Evolutionary conservation across 2,888 invertebrate genomes (phyloP).

Genomic region (Argyra leucocephala): DNA sequence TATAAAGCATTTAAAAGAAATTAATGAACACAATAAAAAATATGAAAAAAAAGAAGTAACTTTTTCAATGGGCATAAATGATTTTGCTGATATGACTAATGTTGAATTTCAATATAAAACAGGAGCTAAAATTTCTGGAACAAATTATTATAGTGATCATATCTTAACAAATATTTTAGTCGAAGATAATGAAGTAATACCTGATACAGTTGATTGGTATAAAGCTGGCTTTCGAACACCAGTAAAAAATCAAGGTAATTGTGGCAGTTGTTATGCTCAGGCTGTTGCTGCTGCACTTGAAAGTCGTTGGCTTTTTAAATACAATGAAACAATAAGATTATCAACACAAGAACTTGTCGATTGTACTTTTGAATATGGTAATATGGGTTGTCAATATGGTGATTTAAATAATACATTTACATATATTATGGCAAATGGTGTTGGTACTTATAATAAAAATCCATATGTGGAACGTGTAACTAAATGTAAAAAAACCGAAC

Average conservation of each 20-base stretch:
- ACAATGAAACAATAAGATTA: not conserved
- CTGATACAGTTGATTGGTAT: conserved; percentile 9
- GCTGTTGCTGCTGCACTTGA: conserved; percentile 30
- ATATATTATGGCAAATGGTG: conserved; percentile 7
- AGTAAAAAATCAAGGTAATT: conserved; percentile 27
- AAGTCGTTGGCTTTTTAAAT: not conserved
- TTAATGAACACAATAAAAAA: no score
- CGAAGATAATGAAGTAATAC: not conserved
- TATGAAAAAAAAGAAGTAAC: no score
- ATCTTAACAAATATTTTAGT: no score
- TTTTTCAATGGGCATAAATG: no score
- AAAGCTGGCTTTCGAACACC: conserved; percentile 1
- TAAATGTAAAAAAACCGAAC: conserved; percentile 34
- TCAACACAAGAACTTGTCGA: conserved; percentile 11
- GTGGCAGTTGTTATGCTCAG: conserved; percentile 8
- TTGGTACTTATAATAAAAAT: conserved; percentile 44
- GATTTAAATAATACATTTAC: not conserved
- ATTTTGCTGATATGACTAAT: no score
- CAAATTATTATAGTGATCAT: no score
- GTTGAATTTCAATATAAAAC: no score
- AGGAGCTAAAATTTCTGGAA: no score
- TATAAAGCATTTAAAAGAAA: no score
- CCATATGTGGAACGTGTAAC: not conserved
- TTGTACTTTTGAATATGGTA: conserved; percentile 48
- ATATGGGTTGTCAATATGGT: conserved; percentile 8